Percentiles rank a stretch among this genome's conserved stretches.
Evolutionary conservation across 1,140 invertebrate genomes (phyloP).

Genomic region (Drosophila santomea): DNA sequence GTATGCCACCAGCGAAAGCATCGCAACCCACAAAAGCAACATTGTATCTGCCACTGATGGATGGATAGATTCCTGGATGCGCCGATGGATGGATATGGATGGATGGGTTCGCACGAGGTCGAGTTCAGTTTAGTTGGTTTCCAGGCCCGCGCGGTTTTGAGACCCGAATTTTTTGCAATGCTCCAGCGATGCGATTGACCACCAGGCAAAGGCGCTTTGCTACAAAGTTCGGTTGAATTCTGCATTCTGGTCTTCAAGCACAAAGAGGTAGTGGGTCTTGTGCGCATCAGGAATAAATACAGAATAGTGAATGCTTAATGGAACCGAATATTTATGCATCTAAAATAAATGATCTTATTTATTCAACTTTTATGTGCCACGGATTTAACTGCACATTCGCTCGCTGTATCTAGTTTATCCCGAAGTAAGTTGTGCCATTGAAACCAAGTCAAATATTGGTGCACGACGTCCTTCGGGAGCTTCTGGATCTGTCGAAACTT

Average conservation of each 20-base stretch:
- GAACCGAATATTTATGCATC: too few species aligned
- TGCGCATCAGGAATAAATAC: neutral
- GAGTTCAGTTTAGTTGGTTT: conserved; percentile 18
- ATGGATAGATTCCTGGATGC: conserved; percentile 48
- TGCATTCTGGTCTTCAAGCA: too few species aligned
- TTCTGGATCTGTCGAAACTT: conserved; percentile 2
- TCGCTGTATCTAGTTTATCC: neutral
- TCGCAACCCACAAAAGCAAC: conserved; percentile 38
- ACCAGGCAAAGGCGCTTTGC: neutral
- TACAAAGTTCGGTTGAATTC: neutral
- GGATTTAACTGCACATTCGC: too few species aligned
- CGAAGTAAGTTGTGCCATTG: neutral
- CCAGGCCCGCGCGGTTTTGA: conserved; percentile 25
- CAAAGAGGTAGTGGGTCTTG: neutral
- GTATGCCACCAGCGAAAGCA: conserved; percentile 45
- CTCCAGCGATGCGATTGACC: conserved; percentile 1
- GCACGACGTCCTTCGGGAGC: neutral
- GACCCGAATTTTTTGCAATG: conserved; percentile 1
- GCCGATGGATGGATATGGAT: conserved; percentile 21
- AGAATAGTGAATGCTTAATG: too few species aligned
- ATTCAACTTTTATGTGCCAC: too few species aligned
- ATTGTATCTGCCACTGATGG: conserved; percentile 52
- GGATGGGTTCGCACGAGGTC: neutral
- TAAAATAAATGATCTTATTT: too few species aligned
- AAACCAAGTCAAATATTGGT: neutral